Base-by-base conservation (phyloP, 2,888 invertebrate genomes). In the Drosophila mayaguana region DNA sequence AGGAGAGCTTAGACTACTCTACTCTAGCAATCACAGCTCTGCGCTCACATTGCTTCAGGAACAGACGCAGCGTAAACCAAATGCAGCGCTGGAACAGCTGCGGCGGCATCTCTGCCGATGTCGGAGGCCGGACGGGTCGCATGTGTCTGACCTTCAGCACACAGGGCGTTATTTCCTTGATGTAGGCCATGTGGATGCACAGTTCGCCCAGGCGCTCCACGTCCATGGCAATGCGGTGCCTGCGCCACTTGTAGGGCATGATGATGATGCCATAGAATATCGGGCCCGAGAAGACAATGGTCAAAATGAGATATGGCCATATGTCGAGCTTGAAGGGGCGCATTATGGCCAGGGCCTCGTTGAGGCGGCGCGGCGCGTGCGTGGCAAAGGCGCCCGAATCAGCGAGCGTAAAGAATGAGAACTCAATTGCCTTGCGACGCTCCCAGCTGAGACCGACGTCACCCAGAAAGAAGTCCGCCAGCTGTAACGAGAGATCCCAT, bases 371-470 rank as follows among this genome's bases (percentile, higher is more conserved):
- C 0, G 96, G 96, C 0, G 96, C 95, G 79, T 96, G 96, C 0
- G 96, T 96, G 1, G 96, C 94, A 87, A 96, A 96, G 0, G 96
- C 96, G 0, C 96, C 96, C 20, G 96, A 96, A 86, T 96, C 96
- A 0, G 96, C 96, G 43, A 96, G 92, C 0, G 96, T 96, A 62
- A 96, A 93, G 86, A 96, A 96, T 0, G 96, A 96, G 92, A 96
- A 96, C 86, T 96, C 96, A 0, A 96, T 96, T 0, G 95, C 96
- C 81, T 95, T 95, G 16, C 95, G 94, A 5, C 96, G 93, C 86
- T 96, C 96, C 94, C 95, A 95, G 0, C 96, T 96, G 81, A 96
- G 94, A 0, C 95, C 95, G 2, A 96, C 95, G 83, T 96, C 96
- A 0, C 96, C 96, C 40, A 96, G 93, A 83, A 96, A 95, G 83